Evolutionary conservation across 1,140 invertebrate species (phyloP), one percentile per base, ranked within the genome.

Genomic region (Popillia japonica): DNA sequence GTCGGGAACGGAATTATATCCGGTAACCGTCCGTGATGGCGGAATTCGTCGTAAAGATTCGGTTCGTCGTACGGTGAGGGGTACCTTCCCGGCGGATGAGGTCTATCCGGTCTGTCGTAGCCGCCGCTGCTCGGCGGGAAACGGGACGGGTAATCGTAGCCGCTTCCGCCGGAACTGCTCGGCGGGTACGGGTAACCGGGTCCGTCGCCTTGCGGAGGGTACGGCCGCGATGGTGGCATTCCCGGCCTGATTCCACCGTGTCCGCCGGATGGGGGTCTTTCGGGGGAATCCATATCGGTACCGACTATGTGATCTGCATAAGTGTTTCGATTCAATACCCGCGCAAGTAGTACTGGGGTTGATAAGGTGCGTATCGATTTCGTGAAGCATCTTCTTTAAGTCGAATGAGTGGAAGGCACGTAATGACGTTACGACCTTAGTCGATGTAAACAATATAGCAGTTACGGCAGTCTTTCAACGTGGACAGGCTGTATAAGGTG

Each of bases 141-240:
- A 22, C 78, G 44, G 85, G 68, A 41, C 23, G 40, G 48, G 85
- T 85, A 88, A 88, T 87, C 89, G 61, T 68, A 68, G 6, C 61
- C 61, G 7, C 61, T 22, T 86, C 85, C 86, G 82, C 90, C 89
- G 81, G 86, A 84, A 61, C 78, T 74, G 78, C 81, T 83, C 80
- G 86, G 84, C 77, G 87, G 87, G 80, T 86, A 87, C 86, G 48
- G 27, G 22, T 68, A 27, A 34, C 61, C 72, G 41, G 40, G 40
- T 17, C 41, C 40, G 34, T 74, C 72, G 23, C 10, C 22, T 76
- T 72, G 48, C 3, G 79, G 78, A 4, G 81, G 80, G 20, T 79
- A 80, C 40, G 72, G 73, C 14, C 76, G 68, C 23, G 75, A 75
- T 41, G 23, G 40, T 76, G 85, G 76, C 8, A 72, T n/a, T 42